Conservation (phyloP, 2,888 invertebrate species). For the Mesopsocus fuscifrons region DNA sequence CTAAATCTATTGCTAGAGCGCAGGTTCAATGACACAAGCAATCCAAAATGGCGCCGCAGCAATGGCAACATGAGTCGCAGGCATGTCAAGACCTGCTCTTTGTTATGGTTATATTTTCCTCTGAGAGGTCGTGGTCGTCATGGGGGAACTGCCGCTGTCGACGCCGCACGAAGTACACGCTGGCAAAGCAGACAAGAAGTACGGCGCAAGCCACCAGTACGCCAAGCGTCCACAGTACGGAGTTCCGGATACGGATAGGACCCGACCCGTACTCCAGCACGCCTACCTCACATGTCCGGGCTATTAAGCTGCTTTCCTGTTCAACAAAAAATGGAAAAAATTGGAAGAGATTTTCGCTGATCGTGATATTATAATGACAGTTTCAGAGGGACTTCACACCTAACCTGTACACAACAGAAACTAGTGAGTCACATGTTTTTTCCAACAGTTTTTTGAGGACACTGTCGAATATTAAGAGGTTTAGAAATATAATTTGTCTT, state of each 20-base stretch:
- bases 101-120: neutral
- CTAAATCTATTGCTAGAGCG: no score
- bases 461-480: no score
- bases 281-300: neutral
- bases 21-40: constrained; percentile 7
- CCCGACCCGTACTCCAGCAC: neutral
- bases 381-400: no score
- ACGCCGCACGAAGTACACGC: neutral
- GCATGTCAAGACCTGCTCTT: constrained; percentile 4
- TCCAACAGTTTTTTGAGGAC: no score
- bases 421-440: no score
- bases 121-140: neutral
- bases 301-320: neutral
- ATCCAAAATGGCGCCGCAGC: neutral
- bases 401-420: no score
- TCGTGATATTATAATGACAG: no score
- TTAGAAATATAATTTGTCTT: no score
- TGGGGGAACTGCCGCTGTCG: neutral
- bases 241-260: neutral
- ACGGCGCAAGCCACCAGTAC: neutral
- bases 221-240: neutral
- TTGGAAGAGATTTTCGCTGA: no score
- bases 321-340: no score
- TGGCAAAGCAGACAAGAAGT: neutral
- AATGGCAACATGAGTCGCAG: neutral